Evolutionary conservation across 2,888 invertebrate species (phyloP).

Genomic region (Ceraclea dissimilis): DNA sequence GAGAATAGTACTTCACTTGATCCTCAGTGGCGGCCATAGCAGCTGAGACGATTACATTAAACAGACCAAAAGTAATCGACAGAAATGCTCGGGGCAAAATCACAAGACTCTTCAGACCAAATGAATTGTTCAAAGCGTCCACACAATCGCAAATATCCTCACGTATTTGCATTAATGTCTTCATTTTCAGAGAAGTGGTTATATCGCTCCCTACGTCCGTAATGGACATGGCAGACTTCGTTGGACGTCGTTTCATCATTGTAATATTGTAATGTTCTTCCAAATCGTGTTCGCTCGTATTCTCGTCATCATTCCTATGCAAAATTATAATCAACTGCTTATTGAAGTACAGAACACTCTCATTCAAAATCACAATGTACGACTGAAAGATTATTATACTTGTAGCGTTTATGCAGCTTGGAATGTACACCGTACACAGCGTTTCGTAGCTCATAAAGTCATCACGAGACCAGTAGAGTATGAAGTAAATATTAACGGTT

Average conservation of each 20-base stretch:
- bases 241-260: neutral
- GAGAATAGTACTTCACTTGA: neutral
- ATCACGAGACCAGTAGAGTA: neutral
- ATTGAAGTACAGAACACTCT: neutral
- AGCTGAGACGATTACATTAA: neutral
- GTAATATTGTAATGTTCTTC: too few relatives aligned
- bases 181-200: neutral
- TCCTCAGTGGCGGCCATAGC: neutral
- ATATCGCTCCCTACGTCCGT: neutral
- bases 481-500: neutral
- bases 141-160: neutral
- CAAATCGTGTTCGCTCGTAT: neutral
- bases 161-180: neutral
- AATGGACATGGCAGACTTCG: neutral
- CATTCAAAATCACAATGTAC: neutral
- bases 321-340: neutral
- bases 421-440: neutral
- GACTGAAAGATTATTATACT: neutral
- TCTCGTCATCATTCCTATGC: too few relatives aligned
- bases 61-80: neutral
- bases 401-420: neutral
- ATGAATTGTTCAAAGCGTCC: neutral
- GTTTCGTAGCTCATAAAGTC: neutral
- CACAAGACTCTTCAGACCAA: neutral
- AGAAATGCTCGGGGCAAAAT: neutral